Evolutionary conservation across 2,888 invertebrate species (phyloP).

Genomic region (Orchesella flavescens): DNA sequence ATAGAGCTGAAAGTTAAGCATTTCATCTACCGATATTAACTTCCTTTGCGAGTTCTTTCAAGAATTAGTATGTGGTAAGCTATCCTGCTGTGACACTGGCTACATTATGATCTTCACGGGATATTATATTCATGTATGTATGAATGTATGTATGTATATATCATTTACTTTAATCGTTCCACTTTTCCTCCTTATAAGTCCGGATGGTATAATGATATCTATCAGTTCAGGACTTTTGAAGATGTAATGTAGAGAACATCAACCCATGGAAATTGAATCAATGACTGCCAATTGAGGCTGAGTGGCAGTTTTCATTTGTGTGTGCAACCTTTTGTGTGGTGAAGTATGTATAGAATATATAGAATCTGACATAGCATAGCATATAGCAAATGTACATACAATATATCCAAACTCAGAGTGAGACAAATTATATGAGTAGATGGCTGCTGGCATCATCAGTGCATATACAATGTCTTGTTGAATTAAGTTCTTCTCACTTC

Average conservation of each 20-base stretch:
- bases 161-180: too few species aligned
- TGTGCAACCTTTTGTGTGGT: constrained; percentile 45
- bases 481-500: constrained; percentile 45
- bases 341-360: too few species aligned
- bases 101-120: background rate
- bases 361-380: too few species aligned
- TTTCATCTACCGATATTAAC: background rate
- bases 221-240: constrained; percentile 31
- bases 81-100: background rate
- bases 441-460: background rate
- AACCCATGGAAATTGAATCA: constrained; percentile 40
- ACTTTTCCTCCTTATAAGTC: too few species aligned
- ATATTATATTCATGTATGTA: too few species aligned
- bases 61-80: constrained; percentile 30
- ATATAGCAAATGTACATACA: constrained; percentile 8
- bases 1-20: constrained; percentile 14
- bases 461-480: background rate
- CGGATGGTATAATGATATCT: constrained; percentile 51
- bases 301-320: constrained; percentile 57
- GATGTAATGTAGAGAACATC: too few species aligned
- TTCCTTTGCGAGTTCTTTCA: background rate
- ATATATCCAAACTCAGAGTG: constrained; percentile 7
- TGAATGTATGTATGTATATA: too few species aligned
- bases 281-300: constrained; percentile 53
- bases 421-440: constrained; percentile 41